Percentiles rank a stretch among this genome's conserved stretches.
phyloP scores from a whole-genome alignment of 2,113 vertebrate species.

The Ceyx cyanopectus region DNA sequence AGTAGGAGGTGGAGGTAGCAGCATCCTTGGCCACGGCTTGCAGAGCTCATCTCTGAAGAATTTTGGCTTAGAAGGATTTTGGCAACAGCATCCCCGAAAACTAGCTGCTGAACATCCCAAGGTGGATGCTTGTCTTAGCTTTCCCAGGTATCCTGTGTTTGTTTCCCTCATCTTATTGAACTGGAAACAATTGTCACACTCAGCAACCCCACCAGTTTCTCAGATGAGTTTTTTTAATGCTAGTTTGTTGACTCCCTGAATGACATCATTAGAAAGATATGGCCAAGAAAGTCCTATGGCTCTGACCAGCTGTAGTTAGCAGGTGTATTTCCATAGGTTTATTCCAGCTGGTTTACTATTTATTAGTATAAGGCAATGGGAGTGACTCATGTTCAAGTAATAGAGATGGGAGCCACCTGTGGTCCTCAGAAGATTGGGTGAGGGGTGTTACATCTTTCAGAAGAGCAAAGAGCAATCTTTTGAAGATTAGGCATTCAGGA shows the following conservation, averaged over 20 bases:
- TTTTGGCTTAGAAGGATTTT: neutral
- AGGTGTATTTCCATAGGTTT: neutral
- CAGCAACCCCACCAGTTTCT: neutral
- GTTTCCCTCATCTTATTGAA: neutral
- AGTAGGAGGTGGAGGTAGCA: neutral
- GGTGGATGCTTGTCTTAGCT: neutral
- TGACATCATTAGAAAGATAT: neutral
- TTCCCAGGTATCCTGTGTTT: neutral
- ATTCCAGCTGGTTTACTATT: neutral
- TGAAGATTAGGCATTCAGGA: neutral
- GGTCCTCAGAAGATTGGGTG: rapidly evolving
- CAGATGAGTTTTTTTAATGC: neutral
- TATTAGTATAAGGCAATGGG: neutral
- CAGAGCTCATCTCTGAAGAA: neutral
- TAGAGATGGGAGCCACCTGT: neutral
- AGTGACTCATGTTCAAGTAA: neutral
- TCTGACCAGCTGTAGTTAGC: neutral
- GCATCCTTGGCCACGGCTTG: neutral
- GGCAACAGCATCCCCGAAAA: neutral
- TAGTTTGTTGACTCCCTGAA: neutral
- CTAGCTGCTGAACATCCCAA: neutral
- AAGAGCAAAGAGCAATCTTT: neutral
- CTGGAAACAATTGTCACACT: neutral
- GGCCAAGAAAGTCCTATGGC: neutral
- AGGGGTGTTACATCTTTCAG: neutral